Evolutionary conservation across 2,888 invertebrate species (phyloP).

Genomic region (Tipula unca): DNA sequence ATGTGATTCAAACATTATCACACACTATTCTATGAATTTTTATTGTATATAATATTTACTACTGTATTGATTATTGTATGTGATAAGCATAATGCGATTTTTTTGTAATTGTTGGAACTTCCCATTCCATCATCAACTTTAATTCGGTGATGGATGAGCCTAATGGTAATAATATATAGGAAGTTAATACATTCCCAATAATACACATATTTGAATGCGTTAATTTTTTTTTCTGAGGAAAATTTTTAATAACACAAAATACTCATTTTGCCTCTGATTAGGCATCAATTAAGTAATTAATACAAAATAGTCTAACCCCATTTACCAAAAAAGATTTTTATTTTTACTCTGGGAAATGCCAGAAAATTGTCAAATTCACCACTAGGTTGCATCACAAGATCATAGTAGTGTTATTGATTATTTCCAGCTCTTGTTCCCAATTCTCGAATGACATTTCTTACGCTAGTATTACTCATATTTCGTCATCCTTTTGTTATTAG

Average conservation of each 20-base stretch:
- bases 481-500: neutral
- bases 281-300: neutral
- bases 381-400: neutral
- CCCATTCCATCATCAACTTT: neutral
- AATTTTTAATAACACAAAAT: neutral
- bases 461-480: neutral
- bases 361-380: neutral
- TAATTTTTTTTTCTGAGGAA: neutral
- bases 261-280: neutral
- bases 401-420: neutral
- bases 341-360: neutral
- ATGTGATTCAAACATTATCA: neutral
- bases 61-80: neutral
- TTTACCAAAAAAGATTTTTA: too few relatives aligned
- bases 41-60: neutral
- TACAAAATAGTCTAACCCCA: neutral
- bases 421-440: neutral
- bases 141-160: neutral
- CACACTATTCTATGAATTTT: neutral
- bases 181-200: neutral
- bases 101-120: neutral
- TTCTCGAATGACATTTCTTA: neutral
- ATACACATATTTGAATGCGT: neutral
- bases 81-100: neutral
- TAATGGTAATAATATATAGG: neutral